Base-by-base conservation (phyloP, 2,797 vertebrate genomes). In the Arctocebus calabarensis region DNA sequence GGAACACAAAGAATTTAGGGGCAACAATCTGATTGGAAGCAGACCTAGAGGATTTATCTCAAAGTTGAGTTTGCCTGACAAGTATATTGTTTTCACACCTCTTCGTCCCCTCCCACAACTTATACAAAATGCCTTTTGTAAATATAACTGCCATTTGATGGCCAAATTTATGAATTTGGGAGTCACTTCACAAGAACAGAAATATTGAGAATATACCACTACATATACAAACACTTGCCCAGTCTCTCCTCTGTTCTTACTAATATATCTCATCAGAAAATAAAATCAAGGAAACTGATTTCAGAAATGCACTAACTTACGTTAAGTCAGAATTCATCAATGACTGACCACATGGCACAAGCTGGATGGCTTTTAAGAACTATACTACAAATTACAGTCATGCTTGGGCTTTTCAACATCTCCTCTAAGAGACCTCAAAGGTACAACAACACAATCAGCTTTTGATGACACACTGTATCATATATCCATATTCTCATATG, bases 381-480 rank as follows among this genome's bases (percentile, higher is more conserved):
- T 94, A 92, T 95, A 75, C 55, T 87, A 34, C 64, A 93, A 96
- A 91, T 1, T 89, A 40, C 43, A 83, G 88, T 89, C 32, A 4
- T 91, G 70, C 95, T 91, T 93, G 45, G 91, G 17, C 82, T 95
- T 96, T 93, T 75, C 82, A 86, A 57, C 16, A 85, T 93, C 85
- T 88, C 75, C 87, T 92, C 94, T 78, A n/a, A 92, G 25, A 85
- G 61, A 86, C n/a, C 75, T 92, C 74, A 94, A 96, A 95, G 84
- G 70, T 88, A 74, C 25, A 62, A 20, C 14, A 16, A 92, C 73
- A 88, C 73, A 90, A 84, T 66, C 84, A 68, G 40, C 59, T 90
- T 96, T 92, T 95, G 96, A 96, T 91, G 88, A 93, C 20, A 40
- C 1, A 83, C 14, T 48, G 13, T 92, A 86, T 96, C 91, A 64